Percentiles rank a stretch among this genome's conserved stretches.
Evolutionary conservation across 2,797 vertebrate genomes (phyloP).

Genomic region (Acanthurus tractus): DNA sequence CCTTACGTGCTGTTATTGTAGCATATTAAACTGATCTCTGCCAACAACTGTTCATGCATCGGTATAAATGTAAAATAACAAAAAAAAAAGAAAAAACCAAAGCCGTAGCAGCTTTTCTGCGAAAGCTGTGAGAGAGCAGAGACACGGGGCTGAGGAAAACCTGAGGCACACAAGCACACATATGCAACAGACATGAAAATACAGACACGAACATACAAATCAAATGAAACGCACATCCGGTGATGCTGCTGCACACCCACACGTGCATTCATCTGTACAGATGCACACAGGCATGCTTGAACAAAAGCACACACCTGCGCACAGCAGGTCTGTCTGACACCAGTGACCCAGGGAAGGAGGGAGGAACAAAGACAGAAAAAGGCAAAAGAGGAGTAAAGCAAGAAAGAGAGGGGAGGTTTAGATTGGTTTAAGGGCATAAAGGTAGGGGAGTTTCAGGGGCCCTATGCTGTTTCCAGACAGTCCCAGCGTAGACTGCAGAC

Average conservation of each 20-base stretch:
- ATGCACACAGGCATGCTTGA: slow-evolving; percentile 69
- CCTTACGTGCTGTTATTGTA: slow-evolving; percentile 39
- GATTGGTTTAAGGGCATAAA: slow-evolving; percentile 84
- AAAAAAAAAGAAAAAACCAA: not conserved
- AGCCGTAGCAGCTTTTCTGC: slow-evolving; percentile 17
- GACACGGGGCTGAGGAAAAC: slow-evolving; percentile 33
- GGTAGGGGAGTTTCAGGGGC: slow-evolving; percentile 78
- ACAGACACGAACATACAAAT: slow-evolving; percentile 27
- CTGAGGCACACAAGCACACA: slow-evolving; percentile 33
- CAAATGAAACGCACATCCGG: slow-evolving; percentile 50
- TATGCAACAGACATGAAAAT: slow-evolving; percentile 32
- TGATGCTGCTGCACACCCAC: slow-evolving; percentile 62
- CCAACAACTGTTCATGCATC: slow-evolving; percentile 38
- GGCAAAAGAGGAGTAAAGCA: slow-evolving; percentile 72
- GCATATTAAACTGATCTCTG: slow-evolving; percentile 32
- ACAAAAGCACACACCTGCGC: slow-evolving; percentile 85
- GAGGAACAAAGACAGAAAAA: slow-evolving; percentile 71
- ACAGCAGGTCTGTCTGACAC: slow-evolving; percentile 87
- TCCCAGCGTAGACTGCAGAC: slow-evolving; percentile 82
- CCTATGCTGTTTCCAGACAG: slow-evolving; percentile 84
- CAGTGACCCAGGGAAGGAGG: slow-evolving; percentile 75
- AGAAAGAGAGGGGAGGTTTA: slow-evolving; percentile 75
- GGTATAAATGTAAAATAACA: slow-evolving; percentile 35
- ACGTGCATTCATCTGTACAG: slow-evolving; percentile 66
- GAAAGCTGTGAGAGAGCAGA: slow-evolving; percentile 43